Conservation (phyloP, 2,888 invertebrate genomes). For the Epinotia ramella region DNA sequence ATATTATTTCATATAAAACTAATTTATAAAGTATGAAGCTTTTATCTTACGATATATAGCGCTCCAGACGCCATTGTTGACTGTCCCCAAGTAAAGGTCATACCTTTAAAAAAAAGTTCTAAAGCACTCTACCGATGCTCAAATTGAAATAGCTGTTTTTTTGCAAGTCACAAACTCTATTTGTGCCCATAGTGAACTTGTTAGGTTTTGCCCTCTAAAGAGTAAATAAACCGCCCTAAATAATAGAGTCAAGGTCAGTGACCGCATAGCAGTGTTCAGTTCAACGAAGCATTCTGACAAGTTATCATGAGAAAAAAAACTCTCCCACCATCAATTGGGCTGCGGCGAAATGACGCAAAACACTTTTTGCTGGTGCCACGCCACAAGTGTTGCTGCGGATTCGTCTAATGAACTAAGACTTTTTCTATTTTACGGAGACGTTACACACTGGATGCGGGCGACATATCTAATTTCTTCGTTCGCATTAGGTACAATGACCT, state of each 20-base stretch:
- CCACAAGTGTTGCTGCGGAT: constrained; percentile 64
- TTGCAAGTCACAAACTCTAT: constrained; percentile 17
- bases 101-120: background rate
- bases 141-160: constrained; percentile 22
- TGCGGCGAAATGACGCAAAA: constrained; percentile 74
- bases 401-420: constrained; percentile 68
- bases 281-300: constrained; percentile 75
- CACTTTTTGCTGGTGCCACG: constrained; percentile 67
- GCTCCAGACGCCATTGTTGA: background rate
- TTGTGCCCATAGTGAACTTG: constrained; percentile 1
- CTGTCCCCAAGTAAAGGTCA: background rate
- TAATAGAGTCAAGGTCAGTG: constrained; percentile 79
- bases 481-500: constrained; percentile 64
- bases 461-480: constrained; percentile 69
- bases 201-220: constrained; percentile 17
- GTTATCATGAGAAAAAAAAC: constrained; percentile 73
- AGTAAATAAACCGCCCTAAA: constrained; percentile 64
- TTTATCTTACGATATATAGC: background rate
- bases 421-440: constrained; percentile 61
- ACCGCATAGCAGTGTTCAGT: constrained; percentile 66
- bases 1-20: background rate
- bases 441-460: constrained; percentile 62
- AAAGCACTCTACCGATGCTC: background rate
- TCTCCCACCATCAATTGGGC: constrained; percentile 65
- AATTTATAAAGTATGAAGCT: background rate